These are phyloP conservation scores for Pollenia labialis DNA, from an alignment of 2,888 invertebrate species.

Conservation along the genomic window DNA sequence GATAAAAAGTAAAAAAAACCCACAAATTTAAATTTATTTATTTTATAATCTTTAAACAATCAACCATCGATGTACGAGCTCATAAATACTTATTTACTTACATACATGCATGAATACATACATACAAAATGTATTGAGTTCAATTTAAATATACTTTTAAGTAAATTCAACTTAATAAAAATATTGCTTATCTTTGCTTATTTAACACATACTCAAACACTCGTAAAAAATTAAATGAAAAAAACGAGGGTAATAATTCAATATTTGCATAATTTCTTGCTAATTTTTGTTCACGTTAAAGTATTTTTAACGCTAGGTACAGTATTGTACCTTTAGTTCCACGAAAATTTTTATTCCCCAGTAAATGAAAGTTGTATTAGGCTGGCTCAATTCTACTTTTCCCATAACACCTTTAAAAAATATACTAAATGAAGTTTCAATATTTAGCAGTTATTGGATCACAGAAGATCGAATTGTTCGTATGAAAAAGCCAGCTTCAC, in stretches of 20 bases:
- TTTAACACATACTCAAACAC: conserved; percentile 24
- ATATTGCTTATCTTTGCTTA: conserved; percentile 54
- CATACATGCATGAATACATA: neutral
- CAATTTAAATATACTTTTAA: conserved; percentile 13
- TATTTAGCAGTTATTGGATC: too few species aligned
- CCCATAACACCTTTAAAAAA: neutral
- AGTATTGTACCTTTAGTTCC: conserved; percentile 18
- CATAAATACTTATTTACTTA: neutral
- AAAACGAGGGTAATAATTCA: conserved; percentile 65
- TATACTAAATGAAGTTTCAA: too few species aligned
- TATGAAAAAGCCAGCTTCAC: too few species aligned
- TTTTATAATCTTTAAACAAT: conserved; percentile 61
- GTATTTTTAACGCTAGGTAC: conserved; percentile 27
- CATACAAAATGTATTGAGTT: neutral
- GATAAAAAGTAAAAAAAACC: conserved; percentile 57
- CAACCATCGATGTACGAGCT: conserved; percentile 45
- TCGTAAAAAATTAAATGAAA: conserved; percentile 28
- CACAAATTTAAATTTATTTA: conserved; percentile 57
- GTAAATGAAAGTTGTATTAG: neutral
- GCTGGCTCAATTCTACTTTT: neutral
- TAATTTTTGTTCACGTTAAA: conserved; percentile 36
- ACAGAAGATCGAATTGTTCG: too few species aligned
- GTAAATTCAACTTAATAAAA: conserved; percentile 54
- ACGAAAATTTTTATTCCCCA: neutral
- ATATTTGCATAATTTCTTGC: conserved; percentile 68